phyloP scores from a whole-genome alignment of 2,888 invertebrate genomes.

The Fragum fragum region DNA sequence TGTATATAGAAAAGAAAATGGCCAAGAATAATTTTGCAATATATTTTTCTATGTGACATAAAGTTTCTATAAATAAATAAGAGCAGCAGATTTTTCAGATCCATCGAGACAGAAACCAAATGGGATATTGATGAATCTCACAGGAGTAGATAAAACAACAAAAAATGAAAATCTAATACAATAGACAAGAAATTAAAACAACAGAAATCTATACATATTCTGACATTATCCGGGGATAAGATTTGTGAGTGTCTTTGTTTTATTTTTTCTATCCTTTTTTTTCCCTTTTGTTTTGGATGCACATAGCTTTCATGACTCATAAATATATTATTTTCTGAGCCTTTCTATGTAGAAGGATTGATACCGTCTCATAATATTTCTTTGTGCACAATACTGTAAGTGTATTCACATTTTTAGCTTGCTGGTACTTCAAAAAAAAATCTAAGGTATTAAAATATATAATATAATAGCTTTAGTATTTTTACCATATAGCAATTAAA shows the following conservation, averaged over 20 bases:
- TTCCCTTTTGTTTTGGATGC: no score
- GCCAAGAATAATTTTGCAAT: not conserved
- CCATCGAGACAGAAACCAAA: slow-evolving; percentile 2
- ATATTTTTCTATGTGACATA: not conserved
- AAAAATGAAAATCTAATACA: slow-evolving; percentile 23
- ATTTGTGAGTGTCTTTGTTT: not conserved
- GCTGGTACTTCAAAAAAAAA: no score
- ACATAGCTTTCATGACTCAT: no score
- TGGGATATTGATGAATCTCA: slow-evolving; percentile 20
- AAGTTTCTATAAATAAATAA: slow-evolving; percentile 17
- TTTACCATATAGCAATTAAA: no score
- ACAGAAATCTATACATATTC: not conserved
- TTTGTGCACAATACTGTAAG: no score
- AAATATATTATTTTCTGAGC: no score
- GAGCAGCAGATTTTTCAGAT: slow-evolving; percentile 11
- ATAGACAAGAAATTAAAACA: slow-evolving; percentile 6
- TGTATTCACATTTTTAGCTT: no score
- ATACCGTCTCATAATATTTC: no score
- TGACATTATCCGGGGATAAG: not conserved
- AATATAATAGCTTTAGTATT: no score
- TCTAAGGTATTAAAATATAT: no score
- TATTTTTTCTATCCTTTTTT: not conserved
- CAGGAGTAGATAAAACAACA: slow-evolving; percentile 13
- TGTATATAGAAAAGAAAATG: not conserved
- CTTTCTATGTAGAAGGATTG: no score